Conservation (phyloP, 2,113 vertebrate genomes). For the Trochalopteron elliotii region DNA sequence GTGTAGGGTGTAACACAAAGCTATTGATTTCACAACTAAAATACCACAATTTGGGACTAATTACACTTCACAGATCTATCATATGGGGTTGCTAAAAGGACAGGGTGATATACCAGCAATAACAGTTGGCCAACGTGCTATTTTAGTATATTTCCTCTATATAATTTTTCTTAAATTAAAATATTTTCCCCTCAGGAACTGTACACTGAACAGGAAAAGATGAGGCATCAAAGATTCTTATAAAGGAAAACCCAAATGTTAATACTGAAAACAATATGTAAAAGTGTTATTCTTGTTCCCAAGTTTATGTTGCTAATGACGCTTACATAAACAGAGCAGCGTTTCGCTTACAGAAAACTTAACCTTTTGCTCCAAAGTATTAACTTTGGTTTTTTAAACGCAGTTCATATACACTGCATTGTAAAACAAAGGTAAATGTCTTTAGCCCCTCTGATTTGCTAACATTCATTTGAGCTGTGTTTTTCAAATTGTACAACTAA, state of each 20-base stretch:
- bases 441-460: background rate
- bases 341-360: constrained; percentile 46
- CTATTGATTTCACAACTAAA: background rate
- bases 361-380: constrained; percentile 48
- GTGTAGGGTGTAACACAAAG: background rate
- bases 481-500: background rate
- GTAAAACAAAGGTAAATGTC: constrained; percentile 1
- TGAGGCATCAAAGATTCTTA: constrained; percentile 46
- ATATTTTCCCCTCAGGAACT: constrained; percentile 45
- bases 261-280: constrained; percentile 45
- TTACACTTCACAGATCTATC: background rate
- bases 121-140: background rate
- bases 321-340: constrained; percentile 27
- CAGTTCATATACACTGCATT: background rate
- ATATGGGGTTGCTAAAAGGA: background rate
- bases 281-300: constrained; percentile 45
- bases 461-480: background rate
- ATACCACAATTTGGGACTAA: background rate
- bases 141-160: constrained; percentile 31
- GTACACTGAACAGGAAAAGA: constrained; percentile 46
- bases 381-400: background rate
- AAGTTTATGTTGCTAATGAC: constrained; percentile 35
- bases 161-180: constrained; percentile 50
- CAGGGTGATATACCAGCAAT: background rate
- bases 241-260: constrained; percentile 45